Evolutionary conservation across 2,888 invertebrate genomes (phyloP).

Genomic region (Ferdinandea cuprea): DNA sequence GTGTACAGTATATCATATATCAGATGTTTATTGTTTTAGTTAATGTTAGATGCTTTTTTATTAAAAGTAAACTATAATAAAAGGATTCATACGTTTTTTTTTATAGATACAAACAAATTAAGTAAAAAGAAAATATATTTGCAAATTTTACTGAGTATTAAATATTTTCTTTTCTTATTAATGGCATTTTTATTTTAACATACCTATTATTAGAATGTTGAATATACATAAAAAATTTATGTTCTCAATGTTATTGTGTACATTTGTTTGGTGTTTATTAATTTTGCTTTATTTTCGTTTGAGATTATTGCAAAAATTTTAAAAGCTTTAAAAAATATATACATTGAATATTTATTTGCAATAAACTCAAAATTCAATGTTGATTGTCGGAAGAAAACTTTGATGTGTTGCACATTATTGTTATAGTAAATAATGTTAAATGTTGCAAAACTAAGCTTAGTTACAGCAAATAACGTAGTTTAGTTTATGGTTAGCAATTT

Average conservation of each 20-base stretch:
- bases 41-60: slow-evolving; percentile 52
- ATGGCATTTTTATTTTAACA: not conserved
- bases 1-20: slow-evolving; percentile 37
- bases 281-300: slow-evolving; percentile 20
- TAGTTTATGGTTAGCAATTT: not conserved
- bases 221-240: slow-evolving; percentile 7
- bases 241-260: slow-evolving; percentile 59
- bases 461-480: not conserved
- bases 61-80: slow-evolving; percentile 23
- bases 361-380: slow-evolving; percentile 10
- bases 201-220: slow-evolving; percentile 6
- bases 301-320: slow-evolving; percentile 34
- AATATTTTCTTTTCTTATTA: not conserved
- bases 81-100: slow-evolving; percentile 28
- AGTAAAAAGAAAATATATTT: slow-evolving; percentile 20
- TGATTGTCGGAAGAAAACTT: not conserved
- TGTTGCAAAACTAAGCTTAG: slow-evolving; percentile 4
- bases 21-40: slow-evolving; percentile 51
- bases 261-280: slow-evolving; percentile 59
- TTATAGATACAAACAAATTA: slow-evolving; percentile 21
- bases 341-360: not conserved
- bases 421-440: not conserved
- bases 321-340: not conserved
- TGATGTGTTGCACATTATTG: not conserved
- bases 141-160: slow-evolving; percentile 16